Evolutionary conservation across 2,113 vertebrate genomes (phyloP), one percentile per base, ranked within the genome.

Genomic region (Gymnarchus niloticus): DNA sequence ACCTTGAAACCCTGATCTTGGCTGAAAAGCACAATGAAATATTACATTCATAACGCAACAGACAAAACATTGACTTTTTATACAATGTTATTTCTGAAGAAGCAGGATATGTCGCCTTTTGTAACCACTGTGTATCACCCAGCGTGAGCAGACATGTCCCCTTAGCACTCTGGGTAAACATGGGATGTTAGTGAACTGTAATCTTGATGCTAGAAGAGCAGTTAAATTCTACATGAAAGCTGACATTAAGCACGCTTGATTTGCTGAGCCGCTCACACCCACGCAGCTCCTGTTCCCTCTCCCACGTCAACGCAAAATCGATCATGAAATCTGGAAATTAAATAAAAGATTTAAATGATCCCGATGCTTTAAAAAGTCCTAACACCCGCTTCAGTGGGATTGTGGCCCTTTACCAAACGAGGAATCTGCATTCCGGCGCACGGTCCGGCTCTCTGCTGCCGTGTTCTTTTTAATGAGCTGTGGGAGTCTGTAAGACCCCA

Each of bases 311-410:
- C 14, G 65, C 41, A 33, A 73, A 73, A 73, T 73, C 12, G 65
- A 73, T 73, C 65, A 12, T 73, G 65, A 73, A 73, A 73, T 37
- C 65, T 73, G 65, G 65, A 73, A 41, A 73, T 73, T 73, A 73
- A 73, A 73, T 73, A 73, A 73, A 73, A 73, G 65, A 73, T 73
- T 73, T 73, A 73, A 73, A 73, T 41, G 65, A 73, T 73, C 65
- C 65, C 65, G 5, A 73, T 0, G 65, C 65, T 33, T 73, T 41
- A 73, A 73, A 41, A 12, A 41, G 65, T 12, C 65, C 33, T 73
- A 28, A 73, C 33, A 33, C 41, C 65, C 33, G 65, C 28, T 41
- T 73, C 19, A 73, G 65, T 41, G 28, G 19, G 65, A 17, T 14
- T 6, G 14, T 19, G 65, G 65, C 65, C 65, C 65, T 37, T 73